phyloP scores from a whole-genome alignment of 2,888 invertebrate genomes.

The Heliconius sara region DNA sequence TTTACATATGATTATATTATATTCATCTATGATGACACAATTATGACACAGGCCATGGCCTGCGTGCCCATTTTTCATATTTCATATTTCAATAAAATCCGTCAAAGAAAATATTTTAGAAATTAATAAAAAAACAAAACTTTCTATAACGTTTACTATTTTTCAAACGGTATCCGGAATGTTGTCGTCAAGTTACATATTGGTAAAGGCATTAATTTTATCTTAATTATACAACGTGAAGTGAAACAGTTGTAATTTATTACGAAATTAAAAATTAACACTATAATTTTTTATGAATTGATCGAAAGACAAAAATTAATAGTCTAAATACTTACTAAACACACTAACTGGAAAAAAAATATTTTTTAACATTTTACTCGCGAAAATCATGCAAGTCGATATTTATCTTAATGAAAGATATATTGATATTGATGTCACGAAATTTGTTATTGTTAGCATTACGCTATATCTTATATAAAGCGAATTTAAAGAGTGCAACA shows the following conservation, averaged over 20 bases:
- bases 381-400: neutral
- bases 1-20: neutral
- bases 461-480: too few relatives aligned
- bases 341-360: neutral
- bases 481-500: too few relatives aligned
- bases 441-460: too few relatives aligned
- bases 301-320: slow-evolving; percentile 29
- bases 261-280: slow-evolving; percentile 52
- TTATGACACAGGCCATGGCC: neutral
- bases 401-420: too few relatives aligned
- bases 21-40: neutral
- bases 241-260: slow-evolving; percentile 49
- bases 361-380: neutral
- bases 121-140: neutral
- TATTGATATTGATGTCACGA: too few relatives aligned
- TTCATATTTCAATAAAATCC: neutral
- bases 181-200: slow-evolving; percentile 13
- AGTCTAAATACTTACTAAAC: neutral
- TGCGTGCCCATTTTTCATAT: too few relatives aligned
- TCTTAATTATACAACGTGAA: slow-evolving; percentile 42
- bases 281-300: slow-evolving; percentile 33
- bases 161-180: slow-evolving; percentile 16
- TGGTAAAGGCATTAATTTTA: slow-evolving; percentile 32
- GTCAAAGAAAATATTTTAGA: neutral
- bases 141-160: slow-evolving; percentile 7